These are phyloP conservation scores for Melikaiella ostensackeni DNA, from an alignment of 2,888 invertebrate genomes.

Conservation along the genomic window DNA sequence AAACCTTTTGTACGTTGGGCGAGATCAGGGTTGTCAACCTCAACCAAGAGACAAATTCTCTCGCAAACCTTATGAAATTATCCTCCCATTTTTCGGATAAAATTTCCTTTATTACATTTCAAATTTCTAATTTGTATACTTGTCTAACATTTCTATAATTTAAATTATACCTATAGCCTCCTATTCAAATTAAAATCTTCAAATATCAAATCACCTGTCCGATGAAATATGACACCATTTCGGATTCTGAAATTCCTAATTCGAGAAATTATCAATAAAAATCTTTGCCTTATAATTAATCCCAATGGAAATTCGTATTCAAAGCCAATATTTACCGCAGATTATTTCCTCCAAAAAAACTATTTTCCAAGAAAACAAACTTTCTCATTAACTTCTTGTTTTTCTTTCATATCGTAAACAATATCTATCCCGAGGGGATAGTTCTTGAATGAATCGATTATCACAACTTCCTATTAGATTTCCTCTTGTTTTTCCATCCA, in stretches of 20 bases:
- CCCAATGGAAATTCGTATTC: background rate
- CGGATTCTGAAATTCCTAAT: background rate
- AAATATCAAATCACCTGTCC: too few relatives aligned
- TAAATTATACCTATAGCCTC: too few relatives aligned
- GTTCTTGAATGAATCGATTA: constrained; percentile 7
- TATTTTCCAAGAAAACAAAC: background rate
- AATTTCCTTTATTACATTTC: too few relatives aligned
- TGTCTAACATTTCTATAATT: too few relatives aligned
- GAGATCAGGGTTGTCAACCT: constrained; percentile 35
- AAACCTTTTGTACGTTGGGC: constrained; percentile 27
- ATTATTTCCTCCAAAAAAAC: background rate
- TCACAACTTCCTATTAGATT: background rate
- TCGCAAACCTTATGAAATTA: background rate
- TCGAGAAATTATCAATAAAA: background rate
- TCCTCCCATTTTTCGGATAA: background rate
- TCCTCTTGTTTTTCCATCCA: background rate
- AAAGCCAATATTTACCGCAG: background rate
- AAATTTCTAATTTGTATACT: too few relatives aligned
- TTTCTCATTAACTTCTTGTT: background rate
- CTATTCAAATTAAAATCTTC: too few relatives aligned
- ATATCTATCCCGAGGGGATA: background rate
- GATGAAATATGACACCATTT: too few relatives aligned
- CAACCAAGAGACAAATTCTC: background rate
- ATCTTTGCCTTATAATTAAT: background rate
- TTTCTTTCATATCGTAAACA: background rate